Evolutionary conservation across 1,140 invertebrate genomes (phyloP), one percentile per base, ranked within the genome.

Genomic region (Penaeus chinensis): DNA sequence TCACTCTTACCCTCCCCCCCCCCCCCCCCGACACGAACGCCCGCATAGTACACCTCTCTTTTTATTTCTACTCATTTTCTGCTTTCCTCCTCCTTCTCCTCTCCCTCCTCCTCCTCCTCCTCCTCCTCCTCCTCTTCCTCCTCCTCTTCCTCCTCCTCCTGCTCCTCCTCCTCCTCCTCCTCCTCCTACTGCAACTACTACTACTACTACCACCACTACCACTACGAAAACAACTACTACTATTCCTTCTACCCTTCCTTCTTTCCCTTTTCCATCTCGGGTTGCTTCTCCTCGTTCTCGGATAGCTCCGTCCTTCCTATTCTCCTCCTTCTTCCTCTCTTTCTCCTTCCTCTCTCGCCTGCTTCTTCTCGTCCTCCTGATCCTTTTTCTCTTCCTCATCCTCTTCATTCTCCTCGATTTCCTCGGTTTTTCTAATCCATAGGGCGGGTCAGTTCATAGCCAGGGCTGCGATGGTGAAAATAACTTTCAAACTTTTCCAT

Each of bases 371-470:
- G 54, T 66, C 62, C 13, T 22, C 4, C 32, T n/a, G 54, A 5
- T 20, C 2, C 37, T 27, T 19, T n/a, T 79, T 76, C 71, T 32
- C 54, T 54, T 54, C 54, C 54, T 54, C 54, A n/a, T 37, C 32
- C 62, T 66, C 27, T 24, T 24, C 78, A 19, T 61, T 81, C 61
- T 32, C 79, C 32, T 27, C 22, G 27, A n/a, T 27, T 62, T 60
- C 27, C n/a, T 80, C 60, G 47, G 10, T 37, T 60, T 19, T 24
- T 62, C 62, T 82, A 82, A 82, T 65, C 79, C 79, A 82, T 82
- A 65, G 79, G 65, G 79, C 79, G 79, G 79, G 79, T 82, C 79
- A 82, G 79, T 82, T 82, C 79, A 82, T 82, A 82, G 47, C 79
- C 32, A 32, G 79, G 60, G 60, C 79, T 37, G 79, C 65, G 79